Base-by-base conservation (phyloP, 2,113 vertebrate genomes). In the Phocoena phocoena region DNA sequence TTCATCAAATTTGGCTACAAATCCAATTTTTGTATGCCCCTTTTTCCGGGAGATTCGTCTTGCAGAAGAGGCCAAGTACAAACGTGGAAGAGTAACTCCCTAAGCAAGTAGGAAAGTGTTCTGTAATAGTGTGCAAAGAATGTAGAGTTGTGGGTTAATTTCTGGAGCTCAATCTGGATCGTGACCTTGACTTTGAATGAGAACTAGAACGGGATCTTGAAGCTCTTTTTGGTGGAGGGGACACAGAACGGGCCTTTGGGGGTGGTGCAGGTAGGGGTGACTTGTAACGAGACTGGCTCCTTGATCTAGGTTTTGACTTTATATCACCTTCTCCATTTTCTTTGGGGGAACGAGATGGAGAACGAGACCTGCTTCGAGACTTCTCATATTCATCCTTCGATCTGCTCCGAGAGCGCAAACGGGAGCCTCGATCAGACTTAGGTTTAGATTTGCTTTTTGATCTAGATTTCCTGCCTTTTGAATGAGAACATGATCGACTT, bases 391-490 rank as follows among this genome's bases (percentile, higher is more conserved):
- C 99, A 97, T 99, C 99, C 98, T 99, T 99, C 89, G 99, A 99
- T 83, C 98, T 99, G 97, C 99, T 99, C 93, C 99, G 99, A 60
- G 95, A 97, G 31, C 76, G 41, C 41, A 7, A 41, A 41, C 98
- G 99, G 41, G 99, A 99, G 38, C 98, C 99, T 26, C 99, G 98
- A 95, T 99, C 99, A 5, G 99, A 99, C 98, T 99, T 99, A 17
- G 99, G 98, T 93, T 99, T 99, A 1, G 99, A 99, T 41, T 98
- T 99, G 97, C 99, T 99, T 98, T 99, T 99, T 79, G 99, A 99
- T 90, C 99, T 99, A 50, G 99, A 99, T 95, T 99, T 99, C 97
- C 98, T 99, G 98, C 99, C 99, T 93, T 98, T 98, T 2, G 99
- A 99, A 74, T 98, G 99, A 96, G 99, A 99, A 83, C 98, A 98